phyloP scores from a whole-genome alignment of 2,888 invertebrate genomes.

The Dusona sp. region DNA sequence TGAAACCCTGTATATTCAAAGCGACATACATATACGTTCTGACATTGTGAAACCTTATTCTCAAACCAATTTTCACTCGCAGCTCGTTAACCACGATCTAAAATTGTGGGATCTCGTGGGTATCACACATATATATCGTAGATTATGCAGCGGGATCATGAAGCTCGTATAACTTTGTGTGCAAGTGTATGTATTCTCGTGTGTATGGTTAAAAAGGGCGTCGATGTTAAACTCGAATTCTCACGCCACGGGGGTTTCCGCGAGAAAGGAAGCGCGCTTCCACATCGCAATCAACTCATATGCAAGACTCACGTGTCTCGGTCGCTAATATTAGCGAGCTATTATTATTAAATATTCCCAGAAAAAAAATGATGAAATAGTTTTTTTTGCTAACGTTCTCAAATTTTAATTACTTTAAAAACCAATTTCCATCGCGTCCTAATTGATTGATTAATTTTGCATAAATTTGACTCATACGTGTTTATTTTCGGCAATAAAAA shows the following conservation, averaged over 20 bases:
- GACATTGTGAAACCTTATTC: slow-evolving; percentile 1
- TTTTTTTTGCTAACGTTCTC: not conserved
- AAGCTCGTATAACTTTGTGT: slow-evolving; percentile 14
- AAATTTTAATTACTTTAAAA: not conserved
- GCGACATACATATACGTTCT: not conserved
- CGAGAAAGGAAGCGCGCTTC: slow-evolving; percentile 54
- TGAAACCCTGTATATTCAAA: not conserved
- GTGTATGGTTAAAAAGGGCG: slow-evolving; percentile 44
- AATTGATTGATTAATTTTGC: not conserved
- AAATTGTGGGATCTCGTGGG: slow-evolving; percentile 39
- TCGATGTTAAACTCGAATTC: slow-evolving; percentile 42
- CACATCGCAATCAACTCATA: slow-evolving; percentile 8
- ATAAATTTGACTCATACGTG: not conserved
- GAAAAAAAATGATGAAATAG: not conserved
- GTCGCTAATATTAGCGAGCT: slow-evolving; percentile 29
- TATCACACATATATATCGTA: slow-evolving; percentile 9
- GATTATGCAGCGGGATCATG: slow-evolving; percentile 30
- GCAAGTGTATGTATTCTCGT: slow-evolving; percentile 3
- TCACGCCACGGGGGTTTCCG: slow-evolving; percentile 52
- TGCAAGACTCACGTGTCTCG: slow-evolving; percentile 8
- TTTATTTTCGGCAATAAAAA: not conserved
- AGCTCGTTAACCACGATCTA: slow-evolving; percentile 13
- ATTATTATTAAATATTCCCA: slow-evolving; percentile 23
- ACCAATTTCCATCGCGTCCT: not conserved
- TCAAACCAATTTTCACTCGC: slow-evolving; percentile 5